Conservation (phyloP, 2,113 vertebrate species). For the Actenoides hombroni region DNA sequence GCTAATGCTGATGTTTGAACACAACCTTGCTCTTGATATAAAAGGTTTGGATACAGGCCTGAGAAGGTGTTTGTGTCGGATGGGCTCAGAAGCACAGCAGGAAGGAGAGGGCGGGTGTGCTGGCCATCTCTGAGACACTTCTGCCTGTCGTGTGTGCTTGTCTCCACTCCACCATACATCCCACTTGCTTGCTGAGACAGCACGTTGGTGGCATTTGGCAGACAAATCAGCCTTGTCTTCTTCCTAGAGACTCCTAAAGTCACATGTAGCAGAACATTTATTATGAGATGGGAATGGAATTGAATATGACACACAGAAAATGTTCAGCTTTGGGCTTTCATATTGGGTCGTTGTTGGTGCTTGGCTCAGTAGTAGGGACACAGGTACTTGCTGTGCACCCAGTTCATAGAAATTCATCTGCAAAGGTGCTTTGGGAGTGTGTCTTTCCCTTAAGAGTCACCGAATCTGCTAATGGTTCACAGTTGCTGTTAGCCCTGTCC, state of each 20-base stretch:
- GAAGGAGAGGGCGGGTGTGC: background rate
- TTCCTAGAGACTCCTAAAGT: background rate
- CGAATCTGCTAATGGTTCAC: background rate
- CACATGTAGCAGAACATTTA: background rate
- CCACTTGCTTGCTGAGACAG: background rate
- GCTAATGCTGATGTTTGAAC: rapidly evolving
- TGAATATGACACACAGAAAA: background rate
- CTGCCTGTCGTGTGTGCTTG: rapidly evolving
- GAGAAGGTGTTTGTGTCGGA: background rate
- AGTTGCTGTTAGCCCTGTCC: background rate
- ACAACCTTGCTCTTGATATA: background rate
- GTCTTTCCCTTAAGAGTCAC: background rate
- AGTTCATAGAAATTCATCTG: background rate
- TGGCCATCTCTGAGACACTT: background rate
- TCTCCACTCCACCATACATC: background rate
- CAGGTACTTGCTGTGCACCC: rapidly evolving
- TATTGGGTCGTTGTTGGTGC: rapidly evolving
- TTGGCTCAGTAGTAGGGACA: rapidly evolving
- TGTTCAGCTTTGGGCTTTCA: background rate
- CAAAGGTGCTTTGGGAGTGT: background rate
- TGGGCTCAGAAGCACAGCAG: background rate
- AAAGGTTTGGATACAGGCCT: background rate
- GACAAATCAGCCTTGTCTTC: background rate
- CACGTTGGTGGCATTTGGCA: background rate
- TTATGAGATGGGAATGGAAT: background rate